phyloP scores from a whole-genome alignment of 2,888 invertebrate species.

The Gnatocerus cornutus region DNA sequence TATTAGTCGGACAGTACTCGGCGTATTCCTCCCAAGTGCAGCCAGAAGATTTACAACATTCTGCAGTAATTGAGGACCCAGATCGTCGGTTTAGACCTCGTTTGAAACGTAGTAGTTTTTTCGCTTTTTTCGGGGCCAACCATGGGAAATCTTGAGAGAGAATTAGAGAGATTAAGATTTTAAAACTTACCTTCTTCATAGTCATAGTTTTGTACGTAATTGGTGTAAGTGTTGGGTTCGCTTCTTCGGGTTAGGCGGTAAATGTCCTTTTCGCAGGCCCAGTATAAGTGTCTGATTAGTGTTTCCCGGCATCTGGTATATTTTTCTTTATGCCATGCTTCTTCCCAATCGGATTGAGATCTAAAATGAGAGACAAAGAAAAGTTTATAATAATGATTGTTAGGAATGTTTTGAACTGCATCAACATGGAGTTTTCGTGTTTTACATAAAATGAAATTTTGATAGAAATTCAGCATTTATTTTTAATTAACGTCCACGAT shows the following conservation, averaged over 20 bases:
- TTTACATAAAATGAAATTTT: too few relatives aligned
- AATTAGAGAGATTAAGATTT: background rate
- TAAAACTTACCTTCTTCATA: slow-evolving; percentile 49
- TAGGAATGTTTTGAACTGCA: too few relatives aligned
- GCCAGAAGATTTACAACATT: slow-evolving; percentile 75
- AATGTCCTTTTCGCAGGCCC: slow-evolving; percentile 79
- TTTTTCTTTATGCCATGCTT: slow-evolving; percentile 75
- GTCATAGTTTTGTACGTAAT: slow-evolving; percentile 47
- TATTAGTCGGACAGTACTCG: slow-evolving; percentile 77
- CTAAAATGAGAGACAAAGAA: slow-evolving; percentile 60
- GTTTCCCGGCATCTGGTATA: slow-evolving; percentile 76
- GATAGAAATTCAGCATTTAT: too few relatives aligned
- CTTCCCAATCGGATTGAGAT: slow-evolving; percentile 75
- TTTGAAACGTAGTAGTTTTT: slow-evolving; percentile 63
- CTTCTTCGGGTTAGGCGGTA: slow-evolving; percentile 73
- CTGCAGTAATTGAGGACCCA: slow-evolving; percentile 73
- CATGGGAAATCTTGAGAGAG: slow-evolving; percentile 60
- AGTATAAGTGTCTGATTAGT: slow-evolving; percentile 74
- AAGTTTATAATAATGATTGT: too few relatives aligned
- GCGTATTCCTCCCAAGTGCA: slow-evolving; percentile 80
- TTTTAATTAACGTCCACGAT: too few relatives aligned
- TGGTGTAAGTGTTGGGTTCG: slow-evolving; percentile 52
- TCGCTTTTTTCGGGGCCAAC: slow-evolving; percentile 67
- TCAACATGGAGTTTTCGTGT: too few relatives aligned
- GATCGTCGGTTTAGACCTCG: slow-evolving; percentile 64